Evolutionary conservation across 1,140 invertebrate species (phyloP).

Genomic region (Caenorhabditis tropicalis): DNA sequence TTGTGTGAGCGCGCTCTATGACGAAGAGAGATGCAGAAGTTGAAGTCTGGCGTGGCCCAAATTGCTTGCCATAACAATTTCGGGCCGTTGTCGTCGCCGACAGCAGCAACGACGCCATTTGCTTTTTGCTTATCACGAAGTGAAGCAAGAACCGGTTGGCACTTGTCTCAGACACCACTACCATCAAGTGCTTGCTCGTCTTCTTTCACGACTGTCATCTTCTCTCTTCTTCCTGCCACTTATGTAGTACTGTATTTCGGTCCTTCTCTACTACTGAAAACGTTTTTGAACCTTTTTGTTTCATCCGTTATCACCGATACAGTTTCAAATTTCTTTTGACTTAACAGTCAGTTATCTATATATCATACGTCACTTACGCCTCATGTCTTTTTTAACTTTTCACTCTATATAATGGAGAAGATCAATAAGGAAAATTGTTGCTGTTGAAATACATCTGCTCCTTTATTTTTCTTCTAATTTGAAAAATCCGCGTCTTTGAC

Average conservation of each 20-base stretch:
- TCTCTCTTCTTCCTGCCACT: constrained; percentile 19
- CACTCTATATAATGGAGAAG: too few species aligned
- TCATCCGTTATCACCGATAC: too few species aligned
- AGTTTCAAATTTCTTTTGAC: too few species aligned
- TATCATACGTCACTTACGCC: too few species aligned
- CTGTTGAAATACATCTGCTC: too few species aligned
- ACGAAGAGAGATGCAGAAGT: background rate
- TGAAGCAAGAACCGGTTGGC: constrained; percentile 42
- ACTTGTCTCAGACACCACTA: constrained; percentile 36
- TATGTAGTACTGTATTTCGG: constrained; percentile 29
- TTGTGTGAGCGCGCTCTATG: constrained; percentile 24
- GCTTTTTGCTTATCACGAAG: constrained; percentile 40
- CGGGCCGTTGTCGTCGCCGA: constrained; percentile 6
- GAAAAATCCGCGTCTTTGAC: too few species aligned
- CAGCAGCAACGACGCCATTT: constrained; percentile 23
- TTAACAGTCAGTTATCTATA: too few species aligned
- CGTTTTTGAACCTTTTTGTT: background rate
- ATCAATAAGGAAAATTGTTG: too few species aligned
- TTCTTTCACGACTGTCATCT: constrained; percentile 26
- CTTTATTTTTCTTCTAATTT: too few species aligned
- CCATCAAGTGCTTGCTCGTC: constrained; percentile 44
- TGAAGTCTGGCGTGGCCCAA: constrained; percentile 8
- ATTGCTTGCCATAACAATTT: constrained; percentile 45
- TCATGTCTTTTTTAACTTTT: too few species aligned
- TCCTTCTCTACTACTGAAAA: constrained; percentile 2